A percentile compares a stretch with the other conserved stretches of the same genome.
Conservation (phyloP, 2,113 vertebrate genomes). For the Albula glossodonta region DNA sequence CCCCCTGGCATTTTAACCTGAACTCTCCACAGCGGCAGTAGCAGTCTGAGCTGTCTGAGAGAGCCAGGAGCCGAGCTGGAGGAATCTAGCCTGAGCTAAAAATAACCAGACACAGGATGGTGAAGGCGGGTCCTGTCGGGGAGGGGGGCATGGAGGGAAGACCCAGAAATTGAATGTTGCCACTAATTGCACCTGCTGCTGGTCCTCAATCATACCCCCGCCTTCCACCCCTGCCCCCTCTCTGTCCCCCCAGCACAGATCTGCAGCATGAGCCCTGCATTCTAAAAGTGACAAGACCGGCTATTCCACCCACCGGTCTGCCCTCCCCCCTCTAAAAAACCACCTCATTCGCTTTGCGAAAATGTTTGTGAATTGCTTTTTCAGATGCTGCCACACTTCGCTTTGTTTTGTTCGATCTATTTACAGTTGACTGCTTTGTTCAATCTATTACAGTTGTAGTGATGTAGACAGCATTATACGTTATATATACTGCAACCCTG, state of each 20-base stretch:
- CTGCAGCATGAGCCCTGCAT: not conserved
- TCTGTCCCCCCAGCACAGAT: constrained; percentile 32
- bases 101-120: constrained; percentile 29
- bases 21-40: not conserved
- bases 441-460: too few species aligned
- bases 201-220: constrained; percentile 50
- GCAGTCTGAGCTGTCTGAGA: not conserved
- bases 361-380: not conserved
- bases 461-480: too few species aligned
- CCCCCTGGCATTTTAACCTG: not conserved
- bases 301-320: not conserved
- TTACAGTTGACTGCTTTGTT: too few species aligned
- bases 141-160: constrained; percentile 15
- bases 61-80: not conserved
- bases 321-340: not conserved
- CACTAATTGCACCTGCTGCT: constrained; percentile 65
- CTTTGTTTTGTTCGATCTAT: too few species aligned
- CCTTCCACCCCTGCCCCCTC: constrained; percentile 44
- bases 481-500: too few species aligned
- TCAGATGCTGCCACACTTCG: not conserved
- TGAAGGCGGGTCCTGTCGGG: not conserved
- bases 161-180: constrained; percentile 57
- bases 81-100: constrained; percentile 21
- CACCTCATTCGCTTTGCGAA: not conserved
- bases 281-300: not conserved